These are phyloP conservation scores for Amiota mariae DNA, from an alignment of 2,888 invertebrate species.

Conservation along the genomic window DNA sequence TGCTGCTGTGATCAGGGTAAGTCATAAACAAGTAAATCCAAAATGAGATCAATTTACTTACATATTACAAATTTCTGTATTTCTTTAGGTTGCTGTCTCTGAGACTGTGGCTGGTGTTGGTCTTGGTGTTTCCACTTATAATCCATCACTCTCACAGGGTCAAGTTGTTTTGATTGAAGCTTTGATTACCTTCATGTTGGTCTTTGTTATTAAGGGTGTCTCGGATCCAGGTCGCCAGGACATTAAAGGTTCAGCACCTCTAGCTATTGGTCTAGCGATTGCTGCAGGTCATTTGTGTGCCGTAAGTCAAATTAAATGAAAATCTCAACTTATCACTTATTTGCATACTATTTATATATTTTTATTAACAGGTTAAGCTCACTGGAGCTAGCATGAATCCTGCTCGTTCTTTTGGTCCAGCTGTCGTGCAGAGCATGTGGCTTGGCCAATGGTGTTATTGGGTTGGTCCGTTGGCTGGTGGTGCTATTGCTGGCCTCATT, in stretches of 20 bases:
- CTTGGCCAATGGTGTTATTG: conserved; percentile 91
- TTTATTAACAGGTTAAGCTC: conserved; percentile 78
- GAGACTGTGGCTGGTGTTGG: conserved; percentile 72
- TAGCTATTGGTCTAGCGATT: conserved; percentile 91
- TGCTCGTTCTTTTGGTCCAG: conserved; percentile 90
- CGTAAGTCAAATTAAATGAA: conserved; percentile 76
- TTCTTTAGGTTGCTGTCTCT: conserved; percentile 74
- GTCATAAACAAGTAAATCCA: not conserved
- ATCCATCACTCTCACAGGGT: conserved; percentile 76
- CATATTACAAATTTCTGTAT: conserved; percentile 38
- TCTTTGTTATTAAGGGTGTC: conserved; percentile 89
- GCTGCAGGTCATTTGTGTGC: conserved; percentile 88
- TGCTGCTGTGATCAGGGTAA: conserved; percentile 83
- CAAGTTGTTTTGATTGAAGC: conserved; percentile 90
- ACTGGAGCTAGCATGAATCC: conserved; percentile 96
- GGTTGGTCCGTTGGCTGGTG: conserved; percentile 88
- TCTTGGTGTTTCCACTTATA: conserved; percentile 81
- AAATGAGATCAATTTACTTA: not conserved
- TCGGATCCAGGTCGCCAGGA: conserved; percentile 86
- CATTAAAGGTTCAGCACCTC: conserved; percentile 86
- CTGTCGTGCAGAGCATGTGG: conserved; percentile 85
- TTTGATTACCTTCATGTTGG: conserved; percentile 88
- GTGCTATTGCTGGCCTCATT: conserved; percentile 81
- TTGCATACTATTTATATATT: not conserved
- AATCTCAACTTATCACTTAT: not conserved